Conservation (phyloP, 2,113 vertebrate species). For the Polypterus bichir region DNA sequence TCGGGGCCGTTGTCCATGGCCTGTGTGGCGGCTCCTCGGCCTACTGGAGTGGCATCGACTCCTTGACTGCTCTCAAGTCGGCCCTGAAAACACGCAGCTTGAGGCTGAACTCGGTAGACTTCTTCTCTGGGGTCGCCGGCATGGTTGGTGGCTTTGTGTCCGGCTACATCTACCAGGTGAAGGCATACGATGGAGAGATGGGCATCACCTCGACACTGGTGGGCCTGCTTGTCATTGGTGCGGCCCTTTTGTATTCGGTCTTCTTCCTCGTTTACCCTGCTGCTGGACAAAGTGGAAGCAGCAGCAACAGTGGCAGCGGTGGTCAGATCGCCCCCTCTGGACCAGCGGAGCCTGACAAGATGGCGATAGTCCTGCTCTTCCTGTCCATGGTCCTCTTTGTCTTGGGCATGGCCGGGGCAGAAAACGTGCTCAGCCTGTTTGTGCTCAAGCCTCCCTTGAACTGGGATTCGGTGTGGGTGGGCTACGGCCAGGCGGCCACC, state of each 20-base stretch:
- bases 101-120: slow-evolving; percentile 28
- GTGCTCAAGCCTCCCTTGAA: slow-evolving; percentile 32
- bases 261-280: slow-evolving; percentile 21
- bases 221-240: slow-evolving; percentile 15
- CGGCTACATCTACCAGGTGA: slow-evolving; percentile 25
- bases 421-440: slow-evolving; percentile 26
- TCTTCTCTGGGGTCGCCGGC: slow-evolving; percentile 27
- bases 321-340: neutral
- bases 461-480: slow-evolving; percentile 31
- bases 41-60: slow-evolving; percentile 29
- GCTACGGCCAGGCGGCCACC: slow-evolving; percentile 28
- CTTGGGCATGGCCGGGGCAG: slow-evolving; percentile 28
- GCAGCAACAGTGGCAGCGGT: neutral
- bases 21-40: slow-evolving; percentile 26
- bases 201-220: slow-evolving; percentile 20
- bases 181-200: slow-evolving; percentile 8
- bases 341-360: slow-evolving; percentile 3
- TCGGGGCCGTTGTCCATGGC: slow-evolving; percentile 23
- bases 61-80: slow-evolving; percentile 23
- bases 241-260: slow-evolving; percentile 21
- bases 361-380: slow-evolving; percentile 17
- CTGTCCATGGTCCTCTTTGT: slow-evolving; percentile 24
- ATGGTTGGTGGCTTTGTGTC: slow-evolving; percentile 26
- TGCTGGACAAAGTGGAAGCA: neutral
- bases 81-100: slow-evolving; percentile 23